These are phyloP conservation scores for Morelia viridis DNA, from an alignment of 2,797 vertebrate genomes.

Conservation along the genomic window DNA sequence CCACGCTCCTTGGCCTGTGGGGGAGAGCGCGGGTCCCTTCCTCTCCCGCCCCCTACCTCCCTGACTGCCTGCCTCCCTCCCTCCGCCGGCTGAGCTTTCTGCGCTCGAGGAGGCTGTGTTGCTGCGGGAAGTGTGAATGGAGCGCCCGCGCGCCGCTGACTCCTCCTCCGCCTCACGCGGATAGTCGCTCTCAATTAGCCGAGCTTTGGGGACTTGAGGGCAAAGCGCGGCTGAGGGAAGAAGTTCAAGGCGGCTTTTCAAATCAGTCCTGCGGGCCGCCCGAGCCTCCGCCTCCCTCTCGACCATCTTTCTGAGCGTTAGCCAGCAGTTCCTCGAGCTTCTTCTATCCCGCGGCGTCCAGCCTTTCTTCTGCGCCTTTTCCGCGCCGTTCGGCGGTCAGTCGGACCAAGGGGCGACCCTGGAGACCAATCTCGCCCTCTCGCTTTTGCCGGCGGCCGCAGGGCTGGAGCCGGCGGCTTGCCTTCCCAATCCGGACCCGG, in stretches of 20 bases:
- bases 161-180: slow-evolving; percentile 89
- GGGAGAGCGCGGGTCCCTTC: not conserved
- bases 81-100: not conserved
- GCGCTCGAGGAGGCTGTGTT: slow-evolving; percentile 30
- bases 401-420: slow-evolving; percentile 67
- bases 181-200: slow-evolving; percentile 78
- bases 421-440: slow-evolving; percentile 68
- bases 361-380: not conserved
- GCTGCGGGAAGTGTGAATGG: slow-evolving; percentile 74
- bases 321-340: not conserved
- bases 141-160: slow-evolving; percentile 61
- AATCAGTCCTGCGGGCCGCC: not conserved
- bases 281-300: not conserved
- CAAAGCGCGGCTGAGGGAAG: slow-evolving; percentile 81
- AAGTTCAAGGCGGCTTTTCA: slow-evolving; percentile 75
- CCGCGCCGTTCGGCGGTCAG: slow-evolving; percentile 46
- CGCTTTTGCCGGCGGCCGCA: slow-evolving; percentile 65
- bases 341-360: not conserved
- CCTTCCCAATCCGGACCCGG: slow-evolving; percentile 65
- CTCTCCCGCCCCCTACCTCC: not conserved
- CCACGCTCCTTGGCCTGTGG: not conserved
- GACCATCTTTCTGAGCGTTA: not conserved
- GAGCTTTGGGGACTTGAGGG: slow-evolving; percentile 82
- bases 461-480: slow-evolving; percentile 70
- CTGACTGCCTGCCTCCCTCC: no score